Base-by-base conservation (phyloP, 2,113 vertebrate species). In the Pimephales promelas region DNA sequence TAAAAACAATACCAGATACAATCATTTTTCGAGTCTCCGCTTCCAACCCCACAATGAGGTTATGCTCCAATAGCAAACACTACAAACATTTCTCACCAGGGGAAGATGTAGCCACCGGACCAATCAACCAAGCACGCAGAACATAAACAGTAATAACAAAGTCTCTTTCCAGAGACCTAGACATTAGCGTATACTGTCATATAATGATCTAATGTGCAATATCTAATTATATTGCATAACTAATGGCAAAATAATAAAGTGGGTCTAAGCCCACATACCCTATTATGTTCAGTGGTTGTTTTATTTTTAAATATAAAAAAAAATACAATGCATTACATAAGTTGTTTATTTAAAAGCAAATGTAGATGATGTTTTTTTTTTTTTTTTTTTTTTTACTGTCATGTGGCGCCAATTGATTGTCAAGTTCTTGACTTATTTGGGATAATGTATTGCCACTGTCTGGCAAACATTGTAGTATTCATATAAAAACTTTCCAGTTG, bases 111-210 rank as follows among this genome's bases (percentile, higher is more conserved):
- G 18, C 31, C 62, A 66, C 20, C 4, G 4, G 34, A 68, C 8
- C 64, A 68, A 40, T 36, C 64, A 68, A 40, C 64, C 62, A 68
- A 68, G 3, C 28, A 10, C 18, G 0, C 31, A 22, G 34, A 68
- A 68, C 64, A 68, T 10, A 68, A 68, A 68, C 34, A n/a, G 66
- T 20, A 70, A 70, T n/a, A 70, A 40, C 20, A 70, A 40, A n/a
- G 40, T 5, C 34, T 22, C 64, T 68, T 22, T 40, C 20, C 64
- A 68, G 34, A 40, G 66, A 70, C 10, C 20, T 70, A 11, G 2
- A 36, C 10, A 40, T 70, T 70, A 70, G 64, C 2, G 20, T 22
- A 22, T 36, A 22, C 31, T 36, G 9, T 40, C 64, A 10, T 68
- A n/a, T 68, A 10, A 70, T 36, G 18, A 66, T 36, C 64, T 68